A percentile compares a stretch with the other conserved stretches of the same genome.
Evolutionary conservation across 2,113 vertebrate species (phyloP).

Genomic region (Corynorhinus townsendii): DNA sequence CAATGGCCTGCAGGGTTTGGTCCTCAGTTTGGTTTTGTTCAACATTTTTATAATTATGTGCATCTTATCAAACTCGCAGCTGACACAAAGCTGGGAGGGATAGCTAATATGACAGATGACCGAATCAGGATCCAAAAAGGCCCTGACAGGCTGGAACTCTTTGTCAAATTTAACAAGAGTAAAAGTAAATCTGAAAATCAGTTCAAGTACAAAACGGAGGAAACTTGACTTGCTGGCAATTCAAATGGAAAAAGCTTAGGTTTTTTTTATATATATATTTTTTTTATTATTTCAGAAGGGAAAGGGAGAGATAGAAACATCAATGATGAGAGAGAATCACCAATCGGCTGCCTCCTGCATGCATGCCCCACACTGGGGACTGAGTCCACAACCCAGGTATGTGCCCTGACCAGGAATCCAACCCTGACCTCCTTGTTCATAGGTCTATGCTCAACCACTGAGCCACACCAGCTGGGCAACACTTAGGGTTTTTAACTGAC

Average conservation of each 20-base stretch:
- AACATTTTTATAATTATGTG: background rate
- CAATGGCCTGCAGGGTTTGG: background rate
- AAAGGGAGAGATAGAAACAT: too few species aligned
- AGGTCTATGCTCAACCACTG: too few species aligned
- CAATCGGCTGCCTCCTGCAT: too few species aligned
- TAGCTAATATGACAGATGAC: background rate
- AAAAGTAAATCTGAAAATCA: conserved; percentile 28
- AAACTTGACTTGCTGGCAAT: background rate
- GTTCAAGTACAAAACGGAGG: background rate
- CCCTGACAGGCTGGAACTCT: conserved; percentile 4
- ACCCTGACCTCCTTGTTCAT: too few species aligned
- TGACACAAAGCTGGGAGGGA: conserved; percentile 5
- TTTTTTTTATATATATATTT: too few species aligned
- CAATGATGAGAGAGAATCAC: too few species aligned
- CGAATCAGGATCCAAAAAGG: background rate
- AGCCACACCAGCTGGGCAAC: background rate
- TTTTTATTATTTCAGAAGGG: too few species aligned
- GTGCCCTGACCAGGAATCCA: too few species aligned
- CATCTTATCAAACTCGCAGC: background rate
- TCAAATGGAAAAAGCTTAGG: background rate
- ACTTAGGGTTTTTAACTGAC: background rate
- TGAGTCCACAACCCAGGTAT: too few species aligned
- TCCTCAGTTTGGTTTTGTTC: background rate
- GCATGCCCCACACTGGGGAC: too few species aligned
- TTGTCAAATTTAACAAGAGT: conserved; percentile 38